A percentile compares a stretch with the other conserved stretches of the same genome.
These are phyloP conservation scores for Acheta domesticus DNA, from an alignment of 2,888 invertebrate genomes.

Conservation along the genomic window DNA sequence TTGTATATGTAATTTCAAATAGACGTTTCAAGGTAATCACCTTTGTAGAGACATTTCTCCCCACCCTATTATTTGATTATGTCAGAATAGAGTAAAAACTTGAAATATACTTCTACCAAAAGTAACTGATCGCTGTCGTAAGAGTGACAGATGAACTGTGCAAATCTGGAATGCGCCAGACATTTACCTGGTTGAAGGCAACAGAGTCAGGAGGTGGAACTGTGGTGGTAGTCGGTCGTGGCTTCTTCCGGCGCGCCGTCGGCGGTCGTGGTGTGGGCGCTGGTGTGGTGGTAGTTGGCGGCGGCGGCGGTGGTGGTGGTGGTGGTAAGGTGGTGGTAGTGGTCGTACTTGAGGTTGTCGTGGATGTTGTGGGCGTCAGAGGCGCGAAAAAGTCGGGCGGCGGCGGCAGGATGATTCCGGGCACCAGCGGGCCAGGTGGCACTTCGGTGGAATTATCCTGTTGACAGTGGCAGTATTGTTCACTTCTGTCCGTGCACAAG, in stretches of 20 bases:
- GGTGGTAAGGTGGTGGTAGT: slow-evolving; percentile 35
- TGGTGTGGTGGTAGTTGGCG: slow-evolving; percentile 40
- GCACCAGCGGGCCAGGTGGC: slow-evolving; percentile 80
- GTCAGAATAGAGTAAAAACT: too few species aligned
- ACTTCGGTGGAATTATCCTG: slow-evolving; percentile 72
- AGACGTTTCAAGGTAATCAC: too few species aligned
- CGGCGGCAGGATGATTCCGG: slow-evolving; percentile 82
- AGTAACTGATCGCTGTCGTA: too few species aligned
- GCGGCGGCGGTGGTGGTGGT: slow-evolving; percentile 1
- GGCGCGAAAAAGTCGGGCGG: slow-evolving; percentile 83
- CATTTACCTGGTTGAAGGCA: slow-evolving; percentile 2
- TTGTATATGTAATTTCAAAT: too few species aligned
- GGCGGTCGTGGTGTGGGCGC: not conserved
- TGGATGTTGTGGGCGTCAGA: slow-evolving; percentile 54
- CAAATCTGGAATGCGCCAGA: not conserved
- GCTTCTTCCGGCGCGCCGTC: slow-evolving; percentile 40
- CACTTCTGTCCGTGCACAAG: too few species aligned
- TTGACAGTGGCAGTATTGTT: not conserved
- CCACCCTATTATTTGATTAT: too few species aligned
- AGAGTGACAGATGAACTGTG: too few species aligned
- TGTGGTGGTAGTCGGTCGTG: slow-evolving; percentile 48
- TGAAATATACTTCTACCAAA: too few species aligned
- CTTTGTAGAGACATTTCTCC: too few species aligned
- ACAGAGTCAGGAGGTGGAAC: slow-evolving; percentile 46
- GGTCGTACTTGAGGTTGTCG: slow-evolving; percentile 42